Conservation (phyloP, 1,140 invertebrate species). For the Procambarus virginalis region DNA sequence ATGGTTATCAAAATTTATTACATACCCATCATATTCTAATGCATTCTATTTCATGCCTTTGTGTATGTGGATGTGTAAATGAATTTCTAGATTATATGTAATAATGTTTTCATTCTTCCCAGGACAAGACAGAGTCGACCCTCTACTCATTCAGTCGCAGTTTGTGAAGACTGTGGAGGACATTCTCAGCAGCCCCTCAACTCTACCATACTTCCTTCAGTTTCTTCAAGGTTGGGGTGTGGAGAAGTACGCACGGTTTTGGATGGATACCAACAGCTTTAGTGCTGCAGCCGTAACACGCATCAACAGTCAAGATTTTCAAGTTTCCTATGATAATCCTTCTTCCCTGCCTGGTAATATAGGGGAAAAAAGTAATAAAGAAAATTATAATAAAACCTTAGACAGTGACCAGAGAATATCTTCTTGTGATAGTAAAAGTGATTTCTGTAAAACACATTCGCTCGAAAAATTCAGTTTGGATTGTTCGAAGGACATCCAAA, state of each 20-base stretch:
- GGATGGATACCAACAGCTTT: conserved; percentile 53
- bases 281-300: conserved; percentile 26
- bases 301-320: background rate
- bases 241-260: conserved; percentile 54
- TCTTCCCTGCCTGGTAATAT: background rate
- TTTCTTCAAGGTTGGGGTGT: conserved; percentile 51
- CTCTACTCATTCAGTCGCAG: conserved; percentile 39
- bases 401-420: background rate
- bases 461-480: background rate
- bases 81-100: background rate
- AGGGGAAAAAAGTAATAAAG: background rate
- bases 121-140: conserved; percentile 27
- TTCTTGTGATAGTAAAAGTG: background rate
- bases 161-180: conserved; percentile 57
- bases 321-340: background rate
- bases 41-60: background rate
- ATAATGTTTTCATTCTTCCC: background rate
- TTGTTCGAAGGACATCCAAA: background rate
- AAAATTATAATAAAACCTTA: background rate
- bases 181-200: conserved; percentile 50
- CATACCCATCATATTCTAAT: too few relatives aligned
- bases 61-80: background rate
- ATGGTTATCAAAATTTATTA: too few relatives aligned
- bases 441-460: background rate
- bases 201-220: conserved; percentile 59